Base-by-base conservation (phyloP, 1,140 invertebrate genomes). In the Ooceraea biroi region DNA sequence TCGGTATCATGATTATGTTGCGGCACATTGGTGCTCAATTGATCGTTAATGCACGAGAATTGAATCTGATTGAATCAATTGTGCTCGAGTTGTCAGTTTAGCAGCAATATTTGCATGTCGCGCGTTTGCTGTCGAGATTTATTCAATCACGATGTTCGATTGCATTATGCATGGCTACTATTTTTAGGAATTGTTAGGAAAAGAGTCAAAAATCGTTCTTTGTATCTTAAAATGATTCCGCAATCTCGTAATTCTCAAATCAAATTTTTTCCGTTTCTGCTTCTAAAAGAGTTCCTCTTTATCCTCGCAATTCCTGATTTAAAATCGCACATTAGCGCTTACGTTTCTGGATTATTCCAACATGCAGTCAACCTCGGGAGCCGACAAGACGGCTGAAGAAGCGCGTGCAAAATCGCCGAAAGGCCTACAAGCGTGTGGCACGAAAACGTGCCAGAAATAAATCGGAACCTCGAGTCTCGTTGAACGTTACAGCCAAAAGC, bases 11-110 rank as follows among this genome's bases (percentile, higher is more conserved):
- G 19, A 76, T 76, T 19, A 8, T 44, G 0, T 27, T 58, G 14
- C 25, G 12, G 41, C 17, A 74, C 14, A 8, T 36, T 65, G n/a
- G 12, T 50, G 44, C 19, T 76, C 44, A 65, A 52, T 50, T 50
- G 73, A 36, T 65, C 19, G 44, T 76, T 50, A 50, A 76, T 76
- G n/a, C 44, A 8, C 30, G 12, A 1, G 7, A 76, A 76, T 76
- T 48, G 44, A 63, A 52, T 76, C n/a, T 50, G 8, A 65, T 76
- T 48, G 25, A 76, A 19, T 63, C 30, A 65, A 22, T 65, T n/a
- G 12, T 8, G 65, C 14, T 50, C 19, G 8, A 36, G 36, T 50
- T n/a, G n/a, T 61, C 25, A 63, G 17, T 61, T 50, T 14, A 30
- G 25, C 25, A 48, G 30, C 14, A 50, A 50, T 61, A 74, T 63